These are phyloP conservation scores for Peromyscus californicus DNA, from an alignment of 2,113 vertebrate species.

Conservation along the genomic window DNA sequence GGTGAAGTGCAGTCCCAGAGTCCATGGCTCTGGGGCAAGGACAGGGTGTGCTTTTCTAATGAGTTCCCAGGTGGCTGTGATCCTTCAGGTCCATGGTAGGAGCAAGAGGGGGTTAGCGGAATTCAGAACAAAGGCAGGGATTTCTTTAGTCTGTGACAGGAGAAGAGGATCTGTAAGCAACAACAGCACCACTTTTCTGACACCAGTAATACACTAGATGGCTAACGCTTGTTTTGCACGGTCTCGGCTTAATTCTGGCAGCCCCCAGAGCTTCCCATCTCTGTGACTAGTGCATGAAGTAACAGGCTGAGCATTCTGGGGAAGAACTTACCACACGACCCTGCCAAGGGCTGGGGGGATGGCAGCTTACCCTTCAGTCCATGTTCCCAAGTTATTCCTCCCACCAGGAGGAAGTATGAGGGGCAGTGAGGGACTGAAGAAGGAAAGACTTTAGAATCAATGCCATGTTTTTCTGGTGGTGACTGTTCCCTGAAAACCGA, in stretches of 20 bases:
- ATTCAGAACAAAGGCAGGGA: background rate
- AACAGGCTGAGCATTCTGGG: background rate
- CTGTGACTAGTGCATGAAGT: background rate
- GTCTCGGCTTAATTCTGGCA: background rate
- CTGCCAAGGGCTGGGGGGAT: background rate
- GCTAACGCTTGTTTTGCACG: background rate
- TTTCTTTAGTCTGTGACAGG: background rate
- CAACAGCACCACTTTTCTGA: background rate
- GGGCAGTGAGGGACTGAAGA: background rate
- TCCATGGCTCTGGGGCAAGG: background rate
- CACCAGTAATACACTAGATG: background rate
- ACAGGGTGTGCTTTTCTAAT: slow-evolving; percentile 25
- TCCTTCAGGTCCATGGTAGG: background rate
- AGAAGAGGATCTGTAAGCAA: background rate
- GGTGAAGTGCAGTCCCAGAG: background rate
- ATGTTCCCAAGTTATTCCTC: background rate
- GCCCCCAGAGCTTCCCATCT: background rate
- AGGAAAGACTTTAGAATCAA: background rate
- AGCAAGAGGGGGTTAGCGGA: background rate
- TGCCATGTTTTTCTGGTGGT: background rate
- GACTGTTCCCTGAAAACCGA: background rate
- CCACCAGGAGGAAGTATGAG: background rate
- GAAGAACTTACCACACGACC: background rate
- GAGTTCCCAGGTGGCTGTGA: background rate
- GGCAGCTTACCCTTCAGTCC: background rate